Evolutionary conservation across 2,888 invertebrate genomes (phyloP), one percentile per base, ranked within the genome.

Genomic region (Calliphora vomitoria): DNA sequence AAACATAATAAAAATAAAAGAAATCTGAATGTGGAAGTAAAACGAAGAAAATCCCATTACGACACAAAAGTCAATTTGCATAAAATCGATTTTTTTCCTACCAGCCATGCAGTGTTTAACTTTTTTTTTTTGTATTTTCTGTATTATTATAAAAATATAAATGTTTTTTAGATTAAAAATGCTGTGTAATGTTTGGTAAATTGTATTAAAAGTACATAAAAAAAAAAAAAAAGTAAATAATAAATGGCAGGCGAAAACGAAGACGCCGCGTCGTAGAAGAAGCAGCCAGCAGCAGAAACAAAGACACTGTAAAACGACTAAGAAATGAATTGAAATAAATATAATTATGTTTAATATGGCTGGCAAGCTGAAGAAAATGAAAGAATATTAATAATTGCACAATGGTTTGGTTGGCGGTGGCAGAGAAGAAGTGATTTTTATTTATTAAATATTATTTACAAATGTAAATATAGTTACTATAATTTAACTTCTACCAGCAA

Each of bases 61-160:
- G 82, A 89, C 91, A 90, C 91, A 92, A 89, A 89, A 90, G 91
- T 93, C 92, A 92, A 92, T 92, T 92, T 92, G 92, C 92, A 92
- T 92, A 92, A 93, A 93, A 90, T 92, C 93, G 93, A 92, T 92
- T 92, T 93, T 90, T 90, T 75, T 53, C 66, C 72, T 72, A 74
- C 82, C 86, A 79, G 35, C 60, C 78, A 38, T 81, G 78, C 60
- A 83, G 74, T 50, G 68, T 87, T 87, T 80, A 80, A 82, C 69
- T 47, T 62, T 38, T 8, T 31, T 18, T 41, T 60, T n/a, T 47
- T 44, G 13, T 55, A 0, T 47, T 60, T 44, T 75, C 90, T 90
- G 62, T 80, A 74, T 84, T 84, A 82, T 87, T 80, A 84, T 81
- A 84, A 84, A 81, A 83, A 87, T 87, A 87, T 84, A 85, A 85